Evolutionary conservation across 2,113 vertebrate genomes (phyloP).

Genomic region (Leptodactylus fuscus): DNA sequence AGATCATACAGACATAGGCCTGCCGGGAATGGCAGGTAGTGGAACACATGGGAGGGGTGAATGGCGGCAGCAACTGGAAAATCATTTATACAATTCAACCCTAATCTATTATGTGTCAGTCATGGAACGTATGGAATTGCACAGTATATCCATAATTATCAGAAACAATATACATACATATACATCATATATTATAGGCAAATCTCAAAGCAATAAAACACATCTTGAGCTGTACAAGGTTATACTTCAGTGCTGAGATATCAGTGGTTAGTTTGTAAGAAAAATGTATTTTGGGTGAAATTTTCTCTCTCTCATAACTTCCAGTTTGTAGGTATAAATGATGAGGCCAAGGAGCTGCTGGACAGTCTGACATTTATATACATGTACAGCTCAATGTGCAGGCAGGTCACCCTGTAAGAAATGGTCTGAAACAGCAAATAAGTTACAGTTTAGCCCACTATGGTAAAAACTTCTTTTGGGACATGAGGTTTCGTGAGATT

Average conservation of each 20-base stretch:
- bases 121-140: background rate
- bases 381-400: conserved; percentile 25
- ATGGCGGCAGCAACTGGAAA: background rate
- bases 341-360: background rate
- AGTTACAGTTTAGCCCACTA: conserved; percentile 75
- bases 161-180: background rate
- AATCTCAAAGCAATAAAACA: conserved; percentile 22
- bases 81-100: background rate
- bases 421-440: background rate
- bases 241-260: background rate
- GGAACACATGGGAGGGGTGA: background rate
- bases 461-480: conserved; percentile 78
- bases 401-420: background rate
- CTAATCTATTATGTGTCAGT: background rate
- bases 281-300: background rate
- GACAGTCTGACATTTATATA: conserved; percentile 2
- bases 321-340: conserved; percentile 8
- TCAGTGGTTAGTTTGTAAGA: conserved; percentile 16
- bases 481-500: conserved; percentile 86
- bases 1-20: background rate
- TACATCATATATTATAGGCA: conserved; percentile 17
- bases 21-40: background rate
- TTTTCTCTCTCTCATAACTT: background rate
- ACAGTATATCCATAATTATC: background rate
- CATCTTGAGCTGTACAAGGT: background rate